A percentile compares a stretch with the other conserved stretches of the same genome.
Evolutionary conservation across 2,888 invertebrate species (phyloP).

Genomic region (Mythimna ferrago): DNA sequence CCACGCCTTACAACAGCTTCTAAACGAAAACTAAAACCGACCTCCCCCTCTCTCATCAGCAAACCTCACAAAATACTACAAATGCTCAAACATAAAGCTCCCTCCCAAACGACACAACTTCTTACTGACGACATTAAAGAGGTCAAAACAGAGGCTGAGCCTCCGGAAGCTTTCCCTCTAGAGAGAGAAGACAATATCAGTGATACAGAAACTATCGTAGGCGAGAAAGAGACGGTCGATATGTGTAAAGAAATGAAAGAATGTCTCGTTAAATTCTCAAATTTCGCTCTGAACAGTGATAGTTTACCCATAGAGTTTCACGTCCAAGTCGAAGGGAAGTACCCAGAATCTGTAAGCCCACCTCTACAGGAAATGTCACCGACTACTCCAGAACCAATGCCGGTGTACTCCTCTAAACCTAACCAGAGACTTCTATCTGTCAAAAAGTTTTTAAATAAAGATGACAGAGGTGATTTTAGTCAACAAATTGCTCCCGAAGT

Average conservation of each 20-base stretch:
- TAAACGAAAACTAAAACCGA: conserved; percentile 80
- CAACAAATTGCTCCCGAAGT: conserved; percentile 70
- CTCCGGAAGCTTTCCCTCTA: conserved; percentile 83
- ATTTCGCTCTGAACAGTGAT: conserved; percentile 77
- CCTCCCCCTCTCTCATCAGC: conserved; percentile 69
- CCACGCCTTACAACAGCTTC: conserved; percentile 76
- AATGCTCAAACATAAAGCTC: conserved; percentile 80
- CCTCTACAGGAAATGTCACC: conserved; percentile 87
- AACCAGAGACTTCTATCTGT: conserved; percentile 79
- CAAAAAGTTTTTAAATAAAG: conserved; percentile 76
- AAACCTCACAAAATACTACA: conserved; percentile 82
- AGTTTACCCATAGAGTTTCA: conserved; percentile 65
- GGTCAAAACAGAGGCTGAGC: conserved; percentile 74
- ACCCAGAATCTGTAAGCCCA: conserved; percentile 84
- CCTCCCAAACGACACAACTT: conserved; percentile 67
- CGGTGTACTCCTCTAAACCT: conserved; percentile 79
- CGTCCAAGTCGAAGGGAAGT: conserved; percentile 68
- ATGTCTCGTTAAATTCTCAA: conserved; percentile 84
- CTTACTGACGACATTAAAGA: conserved; percentile 68
- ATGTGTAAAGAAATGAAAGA: conserved; percentile 82
- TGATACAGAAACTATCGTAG: conserved; percentile 79
- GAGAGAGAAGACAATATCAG: conserved; percentile 79
- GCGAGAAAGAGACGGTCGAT: conserved; percentile 64
- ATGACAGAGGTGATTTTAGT: conserved; percentile 72
- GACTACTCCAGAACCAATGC: conserved; percentile 78